phyloP scores from a whole-genome alignment of 1,140 invertebrate genomes.

The Drosophila athabasca region DNA sequence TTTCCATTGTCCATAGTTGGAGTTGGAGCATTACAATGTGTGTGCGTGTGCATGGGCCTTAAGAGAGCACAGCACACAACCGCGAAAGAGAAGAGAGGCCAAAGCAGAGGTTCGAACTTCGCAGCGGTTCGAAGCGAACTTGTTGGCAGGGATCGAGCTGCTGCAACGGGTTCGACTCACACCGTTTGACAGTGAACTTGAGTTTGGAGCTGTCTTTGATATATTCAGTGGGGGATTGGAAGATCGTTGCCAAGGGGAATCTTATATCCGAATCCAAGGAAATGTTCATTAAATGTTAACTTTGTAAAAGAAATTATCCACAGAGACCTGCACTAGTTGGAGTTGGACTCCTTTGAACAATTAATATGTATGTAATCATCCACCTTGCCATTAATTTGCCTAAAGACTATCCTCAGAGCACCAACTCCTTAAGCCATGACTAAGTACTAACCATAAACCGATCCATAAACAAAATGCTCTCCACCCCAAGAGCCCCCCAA shows the following conservation, averaged over 20 bases:
- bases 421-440: neutral
- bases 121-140: constrained; percentile 14
- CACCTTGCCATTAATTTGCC: neutral
- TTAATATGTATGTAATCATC: neutral
- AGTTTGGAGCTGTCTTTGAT: constrained; percentile 13
- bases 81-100: constrained; percentile 28
- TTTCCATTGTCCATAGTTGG: constrained; percentile 78
- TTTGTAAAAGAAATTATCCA: no score
- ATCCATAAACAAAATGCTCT: constrained; percentile 27
- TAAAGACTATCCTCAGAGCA: neutral
- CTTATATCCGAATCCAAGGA: neutral
- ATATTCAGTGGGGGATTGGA: constrained; percentile 31
- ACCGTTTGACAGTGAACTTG: constrained; percentile 73
- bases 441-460: constrained; percentile 19
- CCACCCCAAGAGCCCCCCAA: neutral
- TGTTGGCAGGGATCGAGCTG: constrained; percentile 21
- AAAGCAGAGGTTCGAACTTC: no score
- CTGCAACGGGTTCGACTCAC: constrained; percentile 33
- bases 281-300: neutral
- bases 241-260: neutral
- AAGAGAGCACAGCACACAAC: constrained; percentile 25
- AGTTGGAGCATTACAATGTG: constrained; percentile 38
- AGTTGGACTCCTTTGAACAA: constrained; percentile 1
- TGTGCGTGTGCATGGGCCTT: constrained; percentile 4
- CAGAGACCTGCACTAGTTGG: no score